Conservation (phyloP, 2,888 invertebrate species). For the Chrysodeixis includens region DNA sequence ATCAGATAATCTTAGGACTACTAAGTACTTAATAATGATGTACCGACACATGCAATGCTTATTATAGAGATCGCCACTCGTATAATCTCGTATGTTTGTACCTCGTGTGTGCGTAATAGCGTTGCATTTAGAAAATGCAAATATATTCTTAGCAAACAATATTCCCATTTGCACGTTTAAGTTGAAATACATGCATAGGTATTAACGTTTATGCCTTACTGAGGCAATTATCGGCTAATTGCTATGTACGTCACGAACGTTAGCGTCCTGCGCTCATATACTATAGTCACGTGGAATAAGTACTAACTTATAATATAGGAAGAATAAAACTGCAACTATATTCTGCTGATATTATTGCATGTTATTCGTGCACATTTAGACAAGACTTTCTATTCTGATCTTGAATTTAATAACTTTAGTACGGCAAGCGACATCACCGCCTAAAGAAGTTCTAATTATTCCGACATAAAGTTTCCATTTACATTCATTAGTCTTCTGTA, state of each 20-base stretch:
- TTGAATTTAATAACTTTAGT: constrained; percentile 2
- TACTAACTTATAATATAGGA: neutral
- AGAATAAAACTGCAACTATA: neutral
- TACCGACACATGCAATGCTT: neutral
- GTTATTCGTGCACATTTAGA: neutral
- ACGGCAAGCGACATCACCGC: neutral
- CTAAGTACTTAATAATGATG: neutral
- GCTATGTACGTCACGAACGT: constrained; percentile 33
- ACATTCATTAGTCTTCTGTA: neutral
- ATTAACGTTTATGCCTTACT: constrained; percentile 22
- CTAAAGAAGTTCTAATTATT: neutral
- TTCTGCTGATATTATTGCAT: neutral
- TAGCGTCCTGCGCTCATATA: constrained; percentile 2
- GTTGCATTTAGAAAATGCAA: constrained; percentile 9
- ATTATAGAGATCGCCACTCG: neutral
- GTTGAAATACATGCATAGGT: constrained; percentile 31
- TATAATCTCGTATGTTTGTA: neutral
- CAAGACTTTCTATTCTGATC: neutral
- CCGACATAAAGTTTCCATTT: constrained; percentile 1
- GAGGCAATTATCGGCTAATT: constrained; percentile 38
- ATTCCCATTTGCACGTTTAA: constrained; percentile 13
- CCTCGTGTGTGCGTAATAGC: neutral
- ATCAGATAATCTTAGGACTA: neutral
- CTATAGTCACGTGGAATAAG: no score
- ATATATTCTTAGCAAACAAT: neutral